Evolutionary conservation across 2,113 vertebrate species (phyloP), one percentile per base, ranked within the genome.

Genomic region (Urocynchramus pylzowi): DNA sequence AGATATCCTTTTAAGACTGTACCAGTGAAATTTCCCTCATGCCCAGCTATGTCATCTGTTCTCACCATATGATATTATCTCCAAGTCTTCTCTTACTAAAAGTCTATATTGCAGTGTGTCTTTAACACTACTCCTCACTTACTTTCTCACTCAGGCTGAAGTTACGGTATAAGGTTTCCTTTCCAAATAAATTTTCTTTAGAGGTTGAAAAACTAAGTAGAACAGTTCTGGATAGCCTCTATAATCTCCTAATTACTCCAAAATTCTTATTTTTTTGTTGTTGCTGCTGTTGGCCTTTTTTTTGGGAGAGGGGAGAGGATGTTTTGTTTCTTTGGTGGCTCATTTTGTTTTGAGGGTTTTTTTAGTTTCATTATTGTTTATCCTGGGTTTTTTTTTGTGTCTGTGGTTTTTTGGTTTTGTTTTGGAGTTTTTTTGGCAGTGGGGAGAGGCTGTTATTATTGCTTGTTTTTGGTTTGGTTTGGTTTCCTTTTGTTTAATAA

Each of bases 271-370:
- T 21, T 8, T 2, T 2, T 20, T 44, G 9, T 60, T 28, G 7
- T 37, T 47, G 42, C 12, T 71, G 9, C 9, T 23, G 13, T 31
- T 37, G 27, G 11, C 5, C 10, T 56, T 67, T 65, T 44, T n/a
- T 28, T 8, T 37, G 0, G 1, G 6, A 5, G 15, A n/a, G 23
- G 7, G 6, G 12, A 0, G 16, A 7, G 3, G 5, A 6, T n/a
- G 13, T 12, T 67, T 31, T 56, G 16, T 45, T 82, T 42, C 7
- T 52, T 60, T 70, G 12, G 5, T 33, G 6, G 5, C 17, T 57
- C 24, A 4, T 12, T 22, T 33, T 18, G 6, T 10, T 65, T 44
- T 24, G 11, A 5, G 14, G 47, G 22, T 12, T 17, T 28, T 15
- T n/a, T 35, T 56, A 2, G 5, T 39, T 57, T 69, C 0, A 1